phyloP scores from a whole-genome alignment of 2,113 vertebrate genomes.

The Saguinus imperator region DNA sequence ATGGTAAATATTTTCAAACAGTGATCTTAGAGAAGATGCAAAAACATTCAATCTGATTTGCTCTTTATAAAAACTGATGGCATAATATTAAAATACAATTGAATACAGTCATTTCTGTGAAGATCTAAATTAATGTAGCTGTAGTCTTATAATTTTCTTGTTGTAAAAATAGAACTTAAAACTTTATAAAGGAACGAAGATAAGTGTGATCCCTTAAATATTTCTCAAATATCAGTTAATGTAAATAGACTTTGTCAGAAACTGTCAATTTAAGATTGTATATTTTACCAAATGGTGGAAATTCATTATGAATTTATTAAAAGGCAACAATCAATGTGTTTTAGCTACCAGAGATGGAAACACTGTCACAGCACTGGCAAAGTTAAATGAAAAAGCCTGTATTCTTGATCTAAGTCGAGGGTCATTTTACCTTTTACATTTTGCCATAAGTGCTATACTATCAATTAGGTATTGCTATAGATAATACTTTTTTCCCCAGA shows the following conservation, averaged over 20 bases:
- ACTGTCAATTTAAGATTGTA: neutral
- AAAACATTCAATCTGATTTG: neutral
- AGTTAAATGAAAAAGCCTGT: neutral
- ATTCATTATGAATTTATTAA: neutral
- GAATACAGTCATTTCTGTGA: constrained; percentile 21
- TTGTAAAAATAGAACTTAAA: neutral
- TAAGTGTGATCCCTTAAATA: neutral
- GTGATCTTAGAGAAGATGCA: neutral
- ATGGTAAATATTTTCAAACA: neutral
- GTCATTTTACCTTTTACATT: neutral
- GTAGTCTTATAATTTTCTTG: neutral
- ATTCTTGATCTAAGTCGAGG: neutral
- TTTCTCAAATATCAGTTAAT: neutral
- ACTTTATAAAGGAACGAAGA: neutral
- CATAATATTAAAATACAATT: neutral
- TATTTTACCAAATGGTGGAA: neutral
- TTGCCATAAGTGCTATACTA: neutral
- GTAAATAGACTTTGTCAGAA: neutral
- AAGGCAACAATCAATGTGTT: neutral
- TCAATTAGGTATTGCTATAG: neutral
- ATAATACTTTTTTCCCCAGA: neutral
- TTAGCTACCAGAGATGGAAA: neutral
- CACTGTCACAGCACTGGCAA: neutral
- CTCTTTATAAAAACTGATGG: neutral
- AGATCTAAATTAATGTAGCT: neutral